A percentile compares a stretch with the other conserved stretches of the same genome.
Conservation (phyloP, 2,113 vertebrate genomes). For the Eptesicus fuscus region DNA sequence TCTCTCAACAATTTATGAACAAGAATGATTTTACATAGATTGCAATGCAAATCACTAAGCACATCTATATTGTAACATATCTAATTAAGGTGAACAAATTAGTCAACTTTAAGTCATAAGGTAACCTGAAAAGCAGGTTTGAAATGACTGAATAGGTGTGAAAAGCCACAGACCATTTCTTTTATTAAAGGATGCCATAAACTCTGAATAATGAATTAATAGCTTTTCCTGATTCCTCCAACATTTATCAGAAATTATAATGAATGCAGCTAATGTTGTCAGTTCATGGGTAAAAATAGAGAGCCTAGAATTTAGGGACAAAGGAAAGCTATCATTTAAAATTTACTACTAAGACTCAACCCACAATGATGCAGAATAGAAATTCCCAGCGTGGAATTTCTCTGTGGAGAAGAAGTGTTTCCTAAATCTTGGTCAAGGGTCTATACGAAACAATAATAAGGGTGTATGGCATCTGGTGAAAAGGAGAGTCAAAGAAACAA, state of each 20-base stretch:
- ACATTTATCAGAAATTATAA: constrained; percentile 22
- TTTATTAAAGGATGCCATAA: neutral
- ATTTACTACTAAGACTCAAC: neutral
- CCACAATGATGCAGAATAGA: neutral
- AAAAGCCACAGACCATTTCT: neutral
- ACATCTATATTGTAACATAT: neutral
- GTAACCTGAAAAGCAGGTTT: constrained; percentile 40
- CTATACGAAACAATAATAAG: neutral
- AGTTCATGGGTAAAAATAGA: neutral
- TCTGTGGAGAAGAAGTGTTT: neutral
- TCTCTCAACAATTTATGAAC: constrained; percentile 8
- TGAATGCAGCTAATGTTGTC: neutral
- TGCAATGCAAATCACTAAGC: neutral
- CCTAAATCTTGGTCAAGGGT: neutral
- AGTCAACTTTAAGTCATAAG: constrained; percentile 14
- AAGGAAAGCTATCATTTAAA: neutral
- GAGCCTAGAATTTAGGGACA: neutral
- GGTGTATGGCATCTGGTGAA: neutral
- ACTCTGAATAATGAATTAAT: neutral
- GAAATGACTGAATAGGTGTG: constrained; percentile 9
- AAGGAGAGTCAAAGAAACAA: neutral
- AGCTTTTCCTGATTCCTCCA: neutral
- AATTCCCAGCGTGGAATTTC: neutral
- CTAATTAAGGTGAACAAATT: constrained; percentile 33
- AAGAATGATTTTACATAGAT: neutral